phyloP scores from a whole-genome alignment of 2,113 vertebrate species.

The Formicarius rufipectus region DNA sequence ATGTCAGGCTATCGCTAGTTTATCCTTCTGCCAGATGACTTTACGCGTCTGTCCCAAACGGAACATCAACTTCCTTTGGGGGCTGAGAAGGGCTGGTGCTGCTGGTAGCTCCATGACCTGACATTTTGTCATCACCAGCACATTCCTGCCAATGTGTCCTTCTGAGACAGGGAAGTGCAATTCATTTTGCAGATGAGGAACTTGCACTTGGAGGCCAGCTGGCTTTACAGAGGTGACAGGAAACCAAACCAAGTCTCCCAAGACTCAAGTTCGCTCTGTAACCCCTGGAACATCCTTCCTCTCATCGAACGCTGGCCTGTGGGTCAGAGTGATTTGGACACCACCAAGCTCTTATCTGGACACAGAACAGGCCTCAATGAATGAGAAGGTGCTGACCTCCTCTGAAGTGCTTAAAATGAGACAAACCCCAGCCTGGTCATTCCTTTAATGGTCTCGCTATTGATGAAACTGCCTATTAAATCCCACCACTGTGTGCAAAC shows the following conservation, averaged over 20 bases:
- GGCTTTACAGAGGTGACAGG: slow-evolving; percentile 35
- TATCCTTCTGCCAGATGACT: background rate
- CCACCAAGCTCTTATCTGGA: background rate
- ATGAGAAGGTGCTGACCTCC: background rate
- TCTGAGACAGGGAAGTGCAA: slow-evolving; percentile 5
- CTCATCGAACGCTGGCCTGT: background rate
- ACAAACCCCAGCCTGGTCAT: background rate
- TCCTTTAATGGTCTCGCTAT: fast-evolving
- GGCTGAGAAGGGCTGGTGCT: background rate
- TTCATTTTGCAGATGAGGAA: slow-evolving; percentile 32
- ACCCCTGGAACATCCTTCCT: slow-evolving; percentile 46
- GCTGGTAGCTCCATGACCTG: background rate
- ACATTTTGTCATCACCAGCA: background rate
- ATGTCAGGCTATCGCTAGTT: background rate
- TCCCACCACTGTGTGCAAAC: background rate
- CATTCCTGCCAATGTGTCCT: background rate
- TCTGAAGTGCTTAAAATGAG: background rate
- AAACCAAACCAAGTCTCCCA: slow-evolving; percentile 42
- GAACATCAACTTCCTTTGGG: background rate
- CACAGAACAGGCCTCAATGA: background rate
- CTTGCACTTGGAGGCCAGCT: background rate
- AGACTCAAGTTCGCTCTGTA: background rate
- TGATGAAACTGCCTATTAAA: background rate
- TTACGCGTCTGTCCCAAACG: fast-evolving
- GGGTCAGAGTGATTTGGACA: background rate